Evolutionary conservation across 1,140 invertebrate genomes (phyloP).

Genomic region (Hyphantria cunea): DNA sequence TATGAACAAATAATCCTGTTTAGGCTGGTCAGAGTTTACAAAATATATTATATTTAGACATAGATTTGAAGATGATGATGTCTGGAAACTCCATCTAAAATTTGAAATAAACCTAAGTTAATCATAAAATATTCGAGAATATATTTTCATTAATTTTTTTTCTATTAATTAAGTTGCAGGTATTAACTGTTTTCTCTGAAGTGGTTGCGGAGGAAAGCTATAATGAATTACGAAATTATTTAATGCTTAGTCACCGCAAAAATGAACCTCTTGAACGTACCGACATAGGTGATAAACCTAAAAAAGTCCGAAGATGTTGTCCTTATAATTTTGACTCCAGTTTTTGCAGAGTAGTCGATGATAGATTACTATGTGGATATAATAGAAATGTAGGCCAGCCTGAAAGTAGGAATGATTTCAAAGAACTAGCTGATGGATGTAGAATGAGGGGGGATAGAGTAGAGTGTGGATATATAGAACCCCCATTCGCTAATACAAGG

Average conservation of each 20-base stretch:
- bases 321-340: constrained; percentile 64
- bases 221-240: not conserved
- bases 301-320: constrained; percentile 40
- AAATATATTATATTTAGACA: no score
- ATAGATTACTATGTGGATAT: constrained; percentile 64
- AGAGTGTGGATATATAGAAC: constrained; percentile 63
- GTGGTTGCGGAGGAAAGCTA: not conserved
- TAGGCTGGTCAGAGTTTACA: no score
- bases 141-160: no score
- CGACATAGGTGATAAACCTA: no score
- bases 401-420: constrained; percentile 21
- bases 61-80: no score
- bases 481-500: constrained; percentile 49
- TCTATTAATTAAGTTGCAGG: constrained; percentile 7
- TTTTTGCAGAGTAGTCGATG: constrained; percentile 53
- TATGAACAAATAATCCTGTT: no score
- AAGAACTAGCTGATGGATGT: constrained; percentile 51
- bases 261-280: not conserved
- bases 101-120: no score
- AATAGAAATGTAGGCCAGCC: constrained; percentile 54
- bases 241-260: not conserved
- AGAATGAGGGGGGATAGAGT: constrained; percentile 52
- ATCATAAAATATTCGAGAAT: no score
- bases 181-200: not conserved
- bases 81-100: no score